Base-by-base conservation (phyloP, 2,797 vertebrate species). In the Gallirallus australis region DNA sequence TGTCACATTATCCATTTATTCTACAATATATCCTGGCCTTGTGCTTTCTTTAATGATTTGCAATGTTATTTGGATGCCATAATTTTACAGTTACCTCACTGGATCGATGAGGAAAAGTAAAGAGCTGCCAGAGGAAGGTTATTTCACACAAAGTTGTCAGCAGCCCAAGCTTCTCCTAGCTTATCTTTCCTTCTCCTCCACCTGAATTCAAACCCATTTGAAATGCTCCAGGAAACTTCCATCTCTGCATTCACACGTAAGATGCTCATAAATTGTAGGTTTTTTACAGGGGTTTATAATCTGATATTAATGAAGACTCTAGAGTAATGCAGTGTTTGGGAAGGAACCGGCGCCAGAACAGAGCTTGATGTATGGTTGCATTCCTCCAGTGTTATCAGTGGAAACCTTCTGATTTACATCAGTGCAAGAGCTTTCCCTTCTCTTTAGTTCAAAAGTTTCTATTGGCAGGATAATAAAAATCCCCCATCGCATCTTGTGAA, bases 31-130 rank as follows among this genome's bases (percentile, higher is more conserved):
- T 75, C 48, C 39, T 90, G 76, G 17, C 42, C 63, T 70, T 59
- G 40, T 19, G 11, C 53, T 92, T 65, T 78, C 82, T 77, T 95
- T 84, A 35, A 57, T 93, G 60, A 19, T 81, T 93, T 92, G 66
- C 59, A 80, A 53, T 53, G 39, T 77, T 95, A 33, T 87, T 96
- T 95, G 37, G 92, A 86, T 79, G 53, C 66, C 30, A 33, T 89
- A 82, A 94, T 93, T 84, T 91, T 87, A 61, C 47, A 90, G 45
- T 89, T 86, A 65, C 84, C 53, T 95, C 89, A 75, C 24, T 76
- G 72, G 65, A 73, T 82, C 3, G 0, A 27, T 86, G 77, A 94
- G 31, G 75, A 86, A 81, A 85, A 86, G 47, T 59, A 60, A 80
- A 85, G 93, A 70, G 25, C 66, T 95, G 78, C 45, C 30, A 75